phyloP scores from a whole-genome alignment of 2,888 invertebrate genomes.

The Pyrochroa serraticornis region DNA sequence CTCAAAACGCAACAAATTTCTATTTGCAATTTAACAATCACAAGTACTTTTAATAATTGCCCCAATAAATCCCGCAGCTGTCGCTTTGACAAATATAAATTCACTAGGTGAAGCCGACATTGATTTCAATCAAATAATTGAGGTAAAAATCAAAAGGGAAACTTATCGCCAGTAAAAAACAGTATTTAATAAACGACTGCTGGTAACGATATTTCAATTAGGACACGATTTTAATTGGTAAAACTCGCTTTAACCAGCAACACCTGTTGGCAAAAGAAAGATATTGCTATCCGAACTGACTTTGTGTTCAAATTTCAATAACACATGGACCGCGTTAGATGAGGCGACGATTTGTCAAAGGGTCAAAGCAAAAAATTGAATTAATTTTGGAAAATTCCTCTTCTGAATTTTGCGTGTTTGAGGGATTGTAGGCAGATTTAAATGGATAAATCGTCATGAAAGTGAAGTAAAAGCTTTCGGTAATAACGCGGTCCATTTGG shows the following conservation, averaged over 20 bases:
- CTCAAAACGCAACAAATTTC: constrained; percentile 1
- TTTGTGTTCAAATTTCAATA: constrained; percentile 18
- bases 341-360: constrained; percentile 1
- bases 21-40: not conserved
- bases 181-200: constrained; percentile 15
- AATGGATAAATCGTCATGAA: too few relatives aligned
- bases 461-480: constrained; percentile 1
- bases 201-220: constrained; percentile 18
- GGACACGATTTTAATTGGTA: constrained; percentile 25
- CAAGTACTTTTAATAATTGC: not conserved
- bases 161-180: constrained; percentile 10
- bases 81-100: constrained; percentile 1
- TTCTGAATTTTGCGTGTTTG: too few relatives aligned
- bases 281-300: constrained; percentile 17
- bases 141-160: constrained; percentile 12
- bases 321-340: constrained; percentile 6
- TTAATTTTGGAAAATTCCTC: not conserved
- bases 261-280: constrained; percentile 14
- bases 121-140: constrained; percentile 14
- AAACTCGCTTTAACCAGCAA: constrained; percentile 17
- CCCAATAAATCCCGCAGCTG: too few relatives aligned
- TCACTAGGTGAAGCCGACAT: too few relatives aligned
- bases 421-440: too few relatives aligned
- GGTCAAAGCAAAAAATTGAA: constrained; percentile 13
- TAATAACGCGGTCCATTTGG: constrained; percentile 12